Evolutionary conservation across 2,888 invertebrate species (phyloP).

Genomic region (Luperina testacea): DNA sequence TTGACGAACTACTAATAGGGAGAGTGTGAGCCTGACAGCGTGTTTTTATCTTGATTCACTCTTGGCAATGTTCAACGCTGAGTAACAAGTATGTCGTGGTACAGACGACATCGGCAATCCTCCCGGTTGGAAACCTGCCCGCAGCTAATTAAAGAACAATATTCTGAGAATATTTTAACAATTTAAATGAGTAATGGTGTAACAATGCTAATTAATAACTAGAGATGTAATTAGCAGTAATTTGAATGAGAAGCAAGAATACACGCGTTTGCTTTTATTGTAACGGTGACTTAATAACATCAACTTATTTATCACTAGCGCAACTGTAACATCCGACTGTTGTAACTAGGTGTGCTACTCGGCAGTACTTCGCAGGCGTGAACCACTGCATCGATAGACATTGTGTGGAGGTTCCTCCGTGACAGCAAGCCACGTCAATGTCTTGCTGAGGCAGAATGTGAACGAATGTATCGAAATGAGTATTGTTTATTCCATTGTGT

Average conservation of each 20-base stretch:
- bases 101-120: conserved; percentile 28
- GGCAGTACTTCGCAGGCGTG: neutral
- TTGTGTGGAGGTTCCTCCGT: neutral
- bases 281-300: conserved; percentile 49
- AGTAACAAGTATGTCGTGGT: neutral
- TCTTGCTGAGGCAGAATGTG: neutral
- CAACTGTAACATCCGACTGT: neutral
- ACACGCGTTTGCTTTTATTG: conserved; percentile 57
- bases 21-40: neutral
- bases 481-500: neutral
- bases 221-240: conserved; percentile 61
- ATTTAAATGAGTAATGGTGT: conserved; percentile 66
- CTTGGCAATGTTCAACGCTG: neutral
- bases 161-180: conserved; percentile 67
- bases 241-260: conserved; percentile 59
- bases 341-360: neutral
- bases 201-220: conserved; percentile 65
- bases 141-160: conserved; percentile 61
- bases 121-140: conserved; percentile 48
- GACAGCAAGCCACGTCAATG: neutral
- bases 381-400: neutral
- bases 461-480: neutral
- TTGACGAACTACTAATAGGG: neutral
- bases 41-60: conserved; percentile 6
- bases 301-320: too few species aligned